Base-by-base conservation (phyloP, 2,113 vertebrate genomes). In the Hemibagrus wyckioides region DNA sequence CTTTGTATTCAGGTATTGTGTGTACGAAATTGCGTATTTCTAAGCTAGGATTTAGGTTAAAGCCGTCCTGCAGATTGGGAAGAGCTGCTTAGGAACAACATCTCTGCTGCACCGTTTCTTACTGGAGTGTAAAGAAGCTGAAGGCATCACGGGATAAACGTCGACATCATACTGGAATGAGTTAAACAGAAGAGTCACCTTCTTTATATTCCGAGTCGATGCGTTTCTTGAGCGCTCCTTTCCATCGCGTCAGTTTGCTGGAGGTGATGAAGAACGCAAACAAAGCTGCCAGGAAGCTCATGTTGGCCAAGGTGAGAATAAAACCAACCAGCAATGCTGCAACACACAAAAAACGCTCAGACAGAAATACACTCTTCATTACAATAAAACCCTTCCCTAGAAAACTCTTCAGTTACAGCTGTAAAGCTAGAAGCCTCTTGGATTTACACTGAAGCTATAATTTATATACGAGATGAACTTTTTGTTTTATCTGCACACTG, bases 171-270 rank as follows among this genome's bases (percentile, higher is more conserved):
- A 8, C 30, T 67, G 52, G 4, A 65, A 41, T 28, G 19, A 48
- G 52, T 28, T n/a, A 10, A 41, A 67, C 73, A 10, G 14, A 25
- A 23, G 6, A 56, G 54, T 80, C 93, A 99, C 98, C 98, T 96
- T 99, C 97, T 92, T 97, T 99, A 92, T 98, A 99, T 86, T 99
- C 97, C 0, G 96, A 92, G 90, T 99, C 98, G 33, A 97, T 95
- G n/a, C 91, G 94, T 90, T 95, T 98, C 93, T 99, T 99, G 84
- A 89, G 44, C 14, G 95, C 93, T 82, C 95, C 96, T 81, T 94
- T 96, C 98, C 98, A 99, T 87, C 95, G 97, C 8, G 98, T 99
- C 88, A 99, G 97, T 93, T 95, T 97, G 87, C 97, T 97, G 89
- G 97, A 99, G 83, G 97, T 97, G 92, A 98, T 80, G 91, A 98